Evolutionary conservation across 1,140 invertebrate genomes (phyloP), one percentile per base, ranked within the genome.

Genomic region (Bactericera cockerelli): DNA sequence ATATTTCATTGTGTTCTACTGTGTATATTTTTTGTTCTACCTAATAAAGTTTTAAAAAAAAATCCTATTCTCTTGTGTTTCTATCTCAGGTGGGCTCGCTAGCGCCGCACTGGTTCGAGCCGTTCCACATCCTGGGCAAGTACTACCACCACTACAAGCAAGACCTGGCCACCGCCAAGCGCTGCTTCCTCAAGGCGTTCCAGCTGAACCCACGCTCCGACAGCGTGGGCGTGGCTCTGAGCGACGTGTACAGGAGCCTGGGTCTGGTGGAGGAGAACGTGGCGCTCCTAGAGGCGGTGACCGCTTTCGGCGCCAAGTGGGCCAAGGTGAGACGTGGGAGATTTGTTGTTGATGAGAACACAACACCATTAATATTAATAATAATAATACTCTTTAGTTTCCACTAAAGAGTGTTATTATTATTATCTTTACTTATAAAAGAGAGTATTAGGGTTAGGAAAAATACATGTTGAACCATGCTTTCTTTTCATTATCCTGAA

Each of bases 121-220:
- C 81, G 64, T 86, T 90, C 70, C 69, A 85, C 31, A 81, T 83
- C 67, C 73, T 94, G 58, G 89, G 87, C 13, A 76, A 81, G 65
- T 84, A 81, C 70, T 91, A 90, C 72, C 66, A 74, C 64, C 69
- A 66, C 65, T 31, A 74, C 59, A 74, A 71, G 57, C 66, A 77
- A 26, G 79, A 87, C 67, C 66, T 80, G 26, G 74, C 78, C 33
- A 82, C 85, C 66, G 81, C 85, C 1, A 79, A 77, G 63, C 83
- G 83, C 67, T 94, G 89, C 74, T 91, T 82, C 70, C 81, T 89
- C 69, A 90, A 89, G 71, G 81, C 86, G 25, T 78, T 86, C 60
- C 81, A 81, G 65, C 74, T 93, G 1, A 84, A 88, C 74, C 76
- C 77, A 19, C 71, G 75, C 58, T 80, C 79, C 59, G 75, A 77